Conservation (phyloP, 2,113 vertebrate genomes). For the Neodontobutis hainanensis region DNA sequence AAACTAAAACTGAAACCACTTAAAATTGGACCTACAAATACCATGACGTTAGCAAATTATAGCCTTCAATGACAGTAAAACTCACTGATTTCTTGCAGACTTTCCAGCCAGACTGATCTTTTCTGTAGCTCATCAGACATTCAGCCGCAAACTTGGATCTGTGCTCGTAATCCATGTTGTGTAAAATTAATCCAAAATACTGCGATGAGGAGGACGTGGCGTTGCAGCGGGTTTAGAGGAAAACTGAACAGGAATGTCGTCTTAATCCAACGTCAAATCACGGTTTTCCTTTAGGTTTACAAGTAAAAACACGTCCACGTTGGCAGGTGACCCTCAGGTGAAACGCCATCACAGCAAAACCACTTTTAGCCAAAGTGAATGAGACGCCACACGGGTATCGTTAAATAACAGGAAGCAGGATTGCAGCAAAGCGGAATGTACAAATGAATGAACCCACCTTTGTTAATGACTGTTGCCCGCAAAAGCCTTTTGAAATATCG, state of each 20-base stretch:
- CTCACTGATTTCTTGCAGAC: constrained; percentile 83
- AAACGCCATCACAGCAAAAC: constrained; percentile 12
- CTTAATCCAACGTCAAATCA: not conserved
- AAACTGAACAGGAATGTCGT: not conserved
- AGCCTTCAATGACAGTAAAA: not conserved
- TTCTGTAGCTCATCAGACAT: constrained; percentile 79
- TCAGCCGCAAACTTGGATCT: constrained; percentile 76
- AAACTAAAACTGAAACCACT: too few species aligned
- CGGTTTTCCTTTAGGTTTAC: not conserved
- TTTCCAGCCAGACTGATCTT: constrained; percentile 85
- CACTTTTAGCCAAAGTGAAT: constrained; percentile 52
- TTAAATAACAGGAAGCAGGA: not conserved
- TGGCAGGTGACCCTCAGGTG: constrained; percentile 12
- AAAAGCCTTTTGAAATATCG: too few species aligned
- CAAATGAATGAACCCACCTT: not conserved
- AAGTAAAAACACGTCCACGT: not conserved
- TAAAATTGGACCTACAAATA: too few species aligned
- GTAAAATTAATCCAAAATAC: not conserved
- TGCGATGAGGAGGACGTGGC: not conserved
- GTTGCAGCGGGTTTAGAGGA: not conserved
- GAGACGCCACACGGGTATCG: constrained; percentile 11
- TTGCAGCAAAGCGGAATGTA: too few species aligned
- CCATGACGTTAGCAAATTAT: not conserved
- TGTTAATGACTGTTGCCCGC: not conserved
- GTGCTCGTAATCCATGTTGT: constrained; percentile 75